Percentiles rank a stretch among this genome's conserved stretches.
These are phyloP conservation scores for Anoplolepis gracilipes DNA, from an alignment of 1,140 invertebrate species.

Conservation along the genomic window DNA sequence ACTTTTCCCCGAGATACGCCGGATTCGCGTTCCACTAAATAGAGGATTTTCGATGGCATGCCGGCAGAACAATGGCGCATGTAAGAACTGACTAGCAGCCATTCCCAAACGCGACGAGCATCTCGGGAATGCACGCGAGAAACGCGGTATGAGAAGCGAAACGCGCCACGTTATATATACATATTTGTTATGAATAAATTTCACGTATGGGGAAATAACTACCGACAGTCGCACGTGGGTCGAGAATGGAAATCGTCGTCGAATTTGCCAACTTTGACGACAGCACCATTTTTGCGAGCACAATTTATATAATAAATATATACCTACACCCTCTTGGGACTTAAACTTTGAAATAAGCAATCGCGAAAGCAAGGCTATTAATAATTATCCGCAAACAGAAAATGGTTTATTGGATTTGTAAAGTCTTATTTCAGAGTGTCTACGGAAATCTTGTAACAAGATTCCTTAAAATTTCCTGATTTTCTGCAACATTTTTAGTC, in stretches of 20 bases:
- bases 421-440: no score
- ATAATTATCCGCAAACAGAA: not conserved
- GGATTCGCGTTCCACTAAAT: constrained; percentile 42
- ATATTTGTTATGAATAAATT: constrained; percentile 37
- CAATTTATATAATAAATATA: not conserved
- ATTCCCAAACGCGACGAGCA: constrained; percentile 30
- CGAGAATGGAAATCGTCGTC: constrained; percentile 5
- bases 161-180: not conserved
- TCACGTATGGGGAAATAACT: constrained; percentile 16
- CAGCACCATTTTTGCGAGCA: not conserved
- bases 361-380: not conserved
- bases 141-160: constrained; percentile 18
- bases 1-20: constrained; percentile 10
- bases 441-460: no score
- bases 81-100: constrained; percentile 33
- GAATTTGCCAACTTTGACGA: not conserved
- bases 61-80: constrained; percentile 44
- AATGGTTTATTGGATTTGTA: no score
- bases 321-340: not conserved
- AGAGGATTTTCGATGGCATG: constrained; percentile 48
- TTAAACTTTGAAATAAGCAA: constrained; percentile 11
- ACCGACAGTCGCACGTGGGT: not conserved
- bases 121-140: constrained; percentile 26
- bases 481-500: no score
- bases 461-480: no score